A percentile compares a stretch with the other conserved stretches of the same genome.
Evolutionary conservation across 2,113 vertebrate species (phyloP).

Genomic region (Oceanites oceanicus): DNA sequence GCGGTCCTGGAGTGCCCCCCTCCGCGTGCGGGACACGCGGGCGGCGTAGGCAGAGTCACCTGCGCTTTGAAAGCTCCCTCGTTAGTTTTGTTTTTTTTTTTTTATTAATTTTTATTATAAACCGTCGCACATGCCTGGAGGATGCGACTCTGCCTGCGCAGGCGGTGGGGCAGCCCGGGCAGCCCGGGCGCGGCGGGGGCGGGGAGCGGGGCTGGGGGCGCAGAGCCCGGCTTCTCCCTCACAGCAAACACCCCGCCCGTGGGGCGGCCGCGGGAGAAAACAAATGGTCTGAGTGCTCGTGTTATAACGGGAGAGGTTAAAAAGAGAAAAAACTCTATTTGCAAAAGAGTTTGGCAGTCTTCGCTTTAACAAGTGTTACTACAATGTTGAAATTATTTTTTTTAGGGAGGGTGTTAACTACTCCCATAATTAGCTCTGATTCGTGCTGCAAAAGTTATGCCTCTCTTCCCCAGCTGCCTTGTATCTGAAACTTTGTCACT

Average conservation of each 20-base stretch:
- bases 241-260: rapidly evolving
- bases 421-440: neutral
- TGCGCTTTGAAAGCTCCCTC: neutral
- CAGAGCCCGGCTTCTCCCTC: neutral
- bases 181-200: neutral
- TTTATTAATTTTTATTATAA: neutral
- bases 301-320: neutral
- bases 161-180: neutral
- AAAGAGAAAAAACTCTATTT: rapidly evolving
- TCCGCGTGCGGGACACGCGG: neutral
- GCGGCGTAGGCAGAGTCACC: neutral
- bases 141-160: rapidly evolving
- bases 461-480: neutral
- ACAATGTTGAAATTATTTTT: neutral
- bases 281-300: rapidly evolving
- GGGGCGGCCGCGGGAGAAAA: rapidly evolving
- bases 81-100: neutral
- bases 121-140: no score
- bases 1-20: neutral
- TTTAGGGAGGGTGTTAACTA: neutral
- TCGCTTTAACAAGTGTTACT: neutral
- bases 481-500: slow-evolving; percentile 24
- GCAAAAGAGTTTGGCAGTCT: neutral
- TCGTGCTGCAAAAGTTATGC: slow-evolving; percentile 45
- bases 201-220: neutral